Evolutionary conservation across 2,797 vertebrate species (phyloP).

Genomic region (Sarcoramphus papa): DNA sequence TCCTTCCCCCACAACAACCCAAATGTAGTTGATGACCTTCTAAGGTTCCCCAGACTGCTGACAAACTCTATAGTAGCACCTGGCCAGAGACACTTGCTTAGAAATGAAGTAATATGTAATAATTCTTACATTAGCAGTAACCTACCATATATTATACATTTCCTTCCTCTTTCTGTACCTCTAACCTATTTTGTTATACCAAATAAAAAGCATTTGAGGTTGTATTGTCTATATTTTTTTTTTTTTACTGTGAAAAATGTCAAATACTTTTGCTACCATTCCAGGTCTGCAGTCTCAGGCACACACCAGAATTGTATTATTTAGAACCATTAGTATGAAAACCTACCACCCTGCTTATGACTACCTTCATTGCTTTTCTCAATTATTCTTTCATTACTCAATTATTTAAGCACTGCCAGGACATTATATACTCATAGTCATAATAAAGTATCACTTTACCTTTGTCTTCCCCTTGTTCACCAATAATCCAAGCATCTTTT

Average conservation of each 20-base stretch:
- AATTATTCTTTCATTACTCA: not conserved
- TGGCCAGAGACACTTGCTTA: not conserved
- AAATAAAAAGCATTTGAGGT: not conserved
- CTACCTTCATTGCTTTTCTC: not conserved
- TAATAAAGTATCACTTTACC: conserved; percentile 68
- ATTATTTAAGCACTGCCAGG: not conserved
- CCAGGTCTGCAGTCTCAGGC: not conserved
- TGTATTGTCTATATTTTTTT: not conserved
- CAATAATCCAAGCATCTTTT: conserved; percentile 87
- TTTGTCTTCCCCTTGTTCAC: conserved; percentile 91
- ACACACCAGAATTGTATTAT: not conserved
- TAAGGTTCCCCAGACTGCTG: not conserved
- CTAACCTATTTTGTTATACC: not conserved
- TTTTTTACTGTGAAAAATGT: not conserved
- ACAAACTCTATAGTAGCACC: not conserved
- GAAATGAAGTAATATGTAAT: not conserved
- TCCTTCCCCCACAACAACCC: not conserved
- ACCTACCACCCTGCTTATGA: not conserved
- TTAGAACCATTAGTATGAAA: not conserved
- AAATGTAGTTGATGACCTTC: not conserved
- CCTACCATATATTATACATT: not conserved
- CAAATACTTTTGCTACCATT: not conserved
- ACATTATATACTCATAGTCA: not conserved
- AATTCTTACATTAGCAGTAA: not conserved
- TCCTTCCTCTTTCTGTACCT: not conserved